Evolutionary conservation across 2,888 invertebrate genomes (phyloP).

Genomic region (Drosophila neonasuta): DNA sequence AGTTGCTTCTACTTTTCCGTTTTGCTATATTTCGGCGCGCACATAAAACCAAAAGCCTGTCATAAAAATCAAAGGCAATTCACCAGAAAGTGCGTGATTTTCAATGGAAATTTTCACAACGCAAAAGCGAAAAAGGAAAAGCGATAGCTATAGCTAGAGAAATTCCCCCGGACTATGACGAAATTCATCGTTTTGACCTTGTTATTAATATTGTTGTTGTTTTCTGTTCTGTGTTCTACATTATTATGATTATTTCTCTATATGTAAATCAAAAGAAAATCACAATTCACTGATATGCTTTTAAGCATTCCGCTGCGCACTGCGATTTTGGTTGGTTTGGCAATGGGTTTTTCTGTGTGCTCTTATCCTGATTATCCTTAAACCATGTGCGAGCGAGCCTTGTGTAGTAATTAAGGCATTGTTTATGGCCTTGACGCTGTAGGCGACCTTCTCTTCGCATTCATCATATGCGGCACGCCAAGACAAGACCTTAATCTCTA

Average conservation of each 20-base stretch:
- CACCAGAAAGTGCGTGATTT: constrained; percentile 58
- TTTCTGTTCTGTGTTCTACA: background rate
- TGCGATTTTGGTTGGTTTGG: constrained; percentile 9
- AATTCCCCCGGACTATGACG: constrained; percentile 1
- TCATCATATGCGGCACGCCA: constrained; percentile 42
- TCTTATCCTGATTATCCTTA: constrained; percentile 16
- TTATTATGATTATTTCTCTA: background rate
- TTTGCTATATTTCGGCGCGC: background rate
- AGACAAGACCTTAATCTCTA: constrained; percentile 37
- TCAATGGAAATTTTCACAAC: constrained; percentile 38
- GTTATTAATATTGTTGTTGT: constrained; percentile 8
- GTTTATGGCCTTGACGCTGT: constrained; percentile 27
- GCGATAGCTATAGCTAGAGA: constrained; percentile 4
- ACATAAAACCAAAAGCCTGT: constrained; percentile 19
- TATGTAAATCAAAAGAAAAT: constrained; percentile 9
- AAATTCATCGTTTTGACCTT: constrained; percentile 22
- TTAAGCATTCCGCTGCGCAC: constrained; percentile 4
- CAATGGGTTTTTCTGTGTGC: constrained; percentile 2
- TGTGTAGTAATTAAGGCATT: constrained; percentile 25
- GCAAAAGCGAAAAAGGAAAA: constrained; percentile 19
- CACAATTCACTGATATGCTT: background rate
- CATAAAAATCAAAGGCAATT: constrained; percentile 55
- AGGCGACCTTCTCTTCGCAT: constrained; percentile 26
- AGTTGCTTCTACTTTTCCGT: background rate
- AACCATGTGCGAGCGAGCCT: constrained; percentile 6